Evolutionary conservation across 2,797 vertebrate species (phyloP).

Genomic region (Gymnothorax reevesii): DNA sequence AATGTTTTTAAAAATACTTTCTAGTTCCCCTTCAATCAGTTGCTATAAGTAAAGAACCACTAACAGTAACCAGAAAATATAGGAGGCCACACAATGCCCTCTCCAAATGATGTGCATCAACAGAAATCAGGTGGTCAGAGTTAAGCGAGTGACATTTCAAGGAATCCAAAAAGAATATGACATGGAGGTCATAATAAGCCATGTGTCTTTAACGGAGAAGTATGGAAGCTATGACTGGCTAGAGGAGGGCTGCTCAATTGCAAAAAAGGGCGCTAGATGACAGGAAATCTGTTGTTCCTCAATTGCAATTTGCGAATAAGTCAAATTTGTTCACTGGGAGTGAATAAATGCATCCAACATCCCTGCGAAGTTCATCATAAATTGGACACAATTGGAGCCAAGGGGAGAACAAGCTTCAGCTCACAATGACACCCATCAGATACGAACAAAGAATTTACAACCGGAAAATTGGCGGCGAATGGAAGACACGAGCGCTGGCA

Average conservation of each 20-base stretch:
- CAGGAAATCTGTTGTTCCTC: background rate
- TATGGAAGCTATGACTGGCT: background rate
- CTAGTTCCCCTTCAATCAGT: constrained; percentile 35
- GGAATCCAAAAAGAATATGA: background rate
- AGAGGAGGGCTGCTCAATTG: background rate
- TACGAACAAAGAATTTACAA: constrained; percentile 28
- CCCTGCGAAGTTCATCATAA: background rate
- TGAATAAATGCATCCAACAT: constrained; percentile 12
- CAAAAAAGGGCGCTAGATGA: background rate
- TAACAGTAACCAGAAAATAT: background rate
- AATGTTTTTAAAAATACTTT: background rate
- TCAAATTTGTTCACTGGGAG: background rate
- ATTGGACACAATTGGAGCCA: background rate
- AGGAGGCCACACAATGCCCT: background rate
- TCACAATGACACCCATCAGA: constrained; percentile 36
- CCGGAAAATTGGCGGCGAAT: constrained; percentile 41
- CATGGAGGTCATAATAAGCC: background rate
- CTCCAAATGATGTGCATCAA: background rate
- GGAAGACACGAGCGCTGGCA: constrained; percentile 55
- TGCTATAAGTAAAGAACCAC: constrained; percentile 35
- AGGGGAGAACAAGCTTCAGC: constrained; percentile 24
- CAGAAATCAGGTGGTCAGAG: background rate
- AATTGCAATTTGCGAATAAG: background rate
- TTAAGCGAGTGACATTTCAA: background rate
- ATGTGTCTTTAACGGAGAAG: background rate